Conservation (phyloP, 2,113 vertebrate species). For the Pristiophorus japonicus region DNA sequence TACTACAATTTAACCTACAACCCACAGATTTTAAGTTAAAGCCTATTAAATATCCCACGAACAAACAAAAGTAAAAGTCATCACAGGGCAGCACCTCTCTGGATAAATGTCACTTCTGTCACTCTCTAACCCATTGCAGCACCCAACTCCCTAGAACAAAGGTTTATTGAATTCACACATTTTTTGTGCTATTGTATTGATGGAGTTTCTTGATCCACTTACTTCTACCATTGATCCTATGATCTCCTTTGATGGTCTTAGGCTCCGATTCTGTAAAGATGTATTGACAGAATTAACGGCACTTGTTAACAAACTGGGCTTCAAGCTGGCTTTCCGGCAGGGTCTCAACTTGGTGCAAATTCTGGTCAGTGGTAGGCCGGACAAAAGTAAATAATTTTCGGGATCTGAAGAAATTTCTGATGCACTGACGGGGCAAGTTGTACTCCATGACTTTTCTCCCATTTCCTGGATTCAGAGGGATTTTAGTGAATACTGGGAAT, state of each 20-base stretch:
- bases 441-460: neutral
- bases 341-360: constrained; percentile 45
- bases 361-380: constrained; percentile 42
- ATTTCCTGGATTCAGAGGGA: too few species aligned
- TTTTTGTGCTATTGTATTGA: neutral
- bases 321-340: constrained; percentile 43
- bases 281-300: constrained; percentile 45
- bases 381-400: constrained; percentile 49
- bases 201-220: constrained; percentile 35
- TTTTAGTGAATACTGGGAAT: too few species aligned
- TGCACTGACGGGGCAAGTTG: constrained; percentile 49
- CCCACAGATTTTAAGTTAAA: too few species aligned
- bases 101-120: too few species aligned
- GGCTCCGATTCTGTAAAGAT: constrained; percentile 41
- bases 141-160: too few species aligned
- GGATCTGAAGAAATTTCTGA: constrained; percentile 49
- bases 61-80: too few species aligned
- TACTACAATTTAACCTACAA: too few species aligned
- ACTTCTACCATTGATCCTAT: constrained; percentile 48
- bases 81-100: too few species aligned
- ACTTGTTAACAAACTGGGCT: constrained; percentile 41
- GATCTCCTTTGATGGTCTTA: constrained; percentile 50
- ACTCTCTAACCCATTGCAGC: neutral
- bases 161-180: neutral
- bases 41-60: too few species aligned